phyloP scores from a whole-genome alignment of 2,888 invertebrate genomes.

The Glyphotaelius pellucidus region DNA sequence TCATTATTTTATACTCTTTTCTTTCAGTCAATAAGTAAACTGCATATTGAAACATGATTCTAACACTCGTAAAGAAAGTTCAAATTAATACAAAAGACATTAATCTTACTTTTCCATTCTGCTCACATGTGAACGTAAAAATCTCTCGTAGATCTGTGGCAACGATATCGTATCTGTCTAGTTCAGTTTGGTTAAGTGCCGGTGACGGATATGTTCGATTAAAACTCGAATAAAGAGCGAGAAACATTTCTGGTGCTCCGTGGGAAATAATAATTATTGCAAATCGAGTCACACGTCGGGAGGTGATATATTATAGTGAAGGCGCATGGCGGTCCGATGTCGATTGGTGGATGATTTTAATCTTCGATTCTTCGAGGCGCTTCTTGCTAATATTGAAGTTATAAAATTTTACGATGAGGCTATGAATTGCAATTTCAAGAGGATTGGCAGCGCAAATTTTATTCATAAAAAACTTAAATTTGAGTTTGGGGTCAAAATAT shows the following conservation, averaged over 20 bases:
- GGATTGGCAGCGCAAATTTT: too few relatives aligned
- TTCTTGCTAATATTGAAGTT: background rate
- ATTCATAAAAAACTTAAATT: too few relatives aligned
- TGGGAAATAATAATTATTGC: conserved; percentile 29
- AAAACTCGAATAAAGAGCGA: conserved; percentile 10
- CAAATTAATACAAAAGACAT: background rate
- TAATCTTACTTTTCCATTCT: background rate
- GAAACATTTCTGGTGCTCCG: background rate
- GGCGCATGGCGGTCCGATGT: background rate
- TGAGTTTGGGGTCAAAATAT: too few relatives aligned
- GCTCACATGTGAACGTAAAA: conserved; percentile 2
- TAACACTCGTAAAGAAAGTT: background rate
- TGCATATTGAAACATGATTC: background rate
- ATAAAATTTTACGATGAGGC: background rate
- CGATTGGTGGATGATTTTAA: background rate
- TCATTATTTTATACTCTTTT: background rate
- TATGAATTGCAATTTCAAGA: too few relatives aligned
- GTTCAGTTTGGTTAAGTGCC: conserved; percentile 23
- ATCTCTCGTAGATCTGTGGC: background rate
- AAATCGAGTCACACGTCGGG: background rate
- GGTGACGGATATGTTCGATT: conserved; percentile 38
- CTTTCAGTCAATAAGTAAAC: background rate
- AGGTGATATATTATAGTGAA: background rate
- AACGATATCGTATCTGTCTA: conserved; percentile 10
- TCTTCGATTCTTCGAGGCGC: background rate